Evolutionary conservation across 1,140 invertebrate species (phyloP).

Genomic region (Leptinotarsa undecemlineata): DNA sequence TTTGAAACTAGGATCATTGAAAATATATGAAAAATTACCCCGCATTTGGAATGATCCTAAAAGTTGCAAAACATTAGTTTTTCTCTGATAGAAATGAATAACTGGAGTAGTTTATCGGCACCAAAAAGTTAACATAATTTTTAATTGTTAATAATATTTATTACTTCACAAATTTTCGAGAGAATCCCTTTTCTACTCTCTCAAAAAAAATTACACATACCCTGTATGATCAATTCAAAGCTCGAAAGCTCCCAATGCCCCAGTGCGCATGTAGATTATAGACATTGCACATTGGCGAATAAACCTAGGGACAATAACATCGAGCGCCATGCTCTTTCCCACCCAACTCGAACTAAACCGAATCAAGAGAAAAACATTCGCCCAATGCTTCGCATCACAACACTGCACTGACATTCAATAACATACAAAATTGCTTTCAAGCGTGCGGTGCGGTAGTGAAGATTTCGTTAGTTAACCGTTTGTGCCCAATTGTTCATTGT

Average conservation of each 20-base stretch:
- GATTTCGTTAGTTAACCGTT: not conserved
- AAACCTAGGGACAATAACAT: not conserved
- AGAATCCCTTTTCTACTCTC: too few species aligned
- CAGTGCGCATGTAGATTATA: not conserved
- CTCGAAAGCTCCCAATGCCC: not conserved
- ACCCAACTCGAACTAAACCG: slow-evolving; percentile 1
- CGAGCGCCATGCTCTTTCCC: slow-evolving; percentile 6
- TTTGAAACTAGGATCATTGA: too few species aligned
- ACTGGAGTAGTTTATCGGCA: too few species aligned
- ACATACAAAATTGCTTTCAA: not conserved
- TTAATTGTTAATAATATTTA: too few species aligned
- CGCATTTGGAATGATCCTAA: too few species aligned
- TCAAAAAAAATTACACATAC: too few species aligned
- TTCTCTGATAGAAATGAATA: too few species aligned
- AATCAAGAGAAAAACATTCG: not conserved
- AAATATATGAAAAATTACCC: too few species aligned
- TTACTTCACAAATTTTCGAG: too few species aligned
- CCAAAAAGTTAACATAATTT: too few species aligned
- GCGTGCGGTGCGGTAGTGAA: not conserved
- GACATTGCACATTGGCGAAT: not conserved
- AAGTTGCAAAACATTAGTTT: too few species aligned
- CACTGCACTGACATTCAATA: slow-evolving; percentile 1
- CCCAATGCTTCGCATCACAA: not conserved
- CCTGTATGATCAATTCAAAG: too few species aligned
- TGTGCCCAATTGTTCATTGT: slow-evolving; percentile 3